Evolutionary conservation across 2,113 vertebrate species (phyloP).

Genomic region (Mustela nigripes): DNA sequence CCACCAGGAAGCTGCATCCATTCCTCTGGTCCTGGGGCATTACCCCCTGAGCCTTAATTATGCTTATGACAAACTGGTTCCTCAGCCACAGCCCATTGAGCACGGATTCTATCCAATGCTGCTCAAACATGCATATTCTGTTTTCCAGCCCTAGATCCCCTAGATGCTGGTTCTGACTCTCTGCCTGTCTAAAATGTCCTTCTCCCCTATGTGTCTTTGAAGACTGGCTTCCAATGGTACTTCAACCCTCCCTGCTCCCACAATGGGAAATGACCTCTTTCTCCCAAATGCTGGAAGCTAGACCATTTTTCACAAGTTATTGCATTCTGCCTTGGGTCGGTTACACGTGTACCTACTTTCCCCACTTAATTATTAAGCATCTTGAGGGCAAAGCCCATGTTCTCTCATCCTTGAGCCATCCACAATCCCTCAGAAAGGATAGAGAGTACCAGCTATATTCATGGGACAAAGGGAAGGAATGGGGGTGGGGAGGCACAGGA

Average conservation of each 20-base stretch:
- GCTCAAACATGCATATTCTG: background rate
- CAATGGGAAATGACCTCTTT: background rate
- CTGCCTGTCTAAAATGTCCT: background rate
- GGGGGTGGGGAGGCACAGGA: background rate
- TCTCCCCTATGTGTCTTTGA: background rate
- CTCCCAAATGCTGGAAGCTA: background rate
- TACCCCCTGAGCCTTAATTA: background rate
- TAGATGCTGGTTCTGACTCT: background rate
- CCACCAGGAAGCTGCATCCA: background rate
- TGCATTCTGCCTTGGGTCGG: background rate
- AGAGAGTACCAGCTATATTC: background rate
- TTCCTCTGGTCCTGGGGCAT: background rate
- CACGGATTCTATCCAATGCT: background rate
- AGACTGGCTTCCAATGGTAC: background rate
- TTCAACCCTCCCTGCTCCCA: background rate
- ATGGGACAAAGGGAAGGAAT: background rate
- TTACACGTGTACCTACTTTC: background rate
- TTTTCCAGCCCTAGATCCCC: background rate
- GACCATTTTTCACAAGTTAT: background rate
- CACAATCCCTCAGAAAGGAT: background rate
- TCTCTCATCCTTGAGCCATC: background rate
- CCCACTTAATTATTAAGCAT: background rate
- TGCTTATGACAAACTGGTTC: background rate
- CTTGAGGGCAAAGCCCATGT: background rate
- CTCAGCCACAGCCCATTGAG: background rate